Base-by-base conservation (phyloP, 1,140 invertebrate genomes). In the Oedothorax gibbosus region DNA sequence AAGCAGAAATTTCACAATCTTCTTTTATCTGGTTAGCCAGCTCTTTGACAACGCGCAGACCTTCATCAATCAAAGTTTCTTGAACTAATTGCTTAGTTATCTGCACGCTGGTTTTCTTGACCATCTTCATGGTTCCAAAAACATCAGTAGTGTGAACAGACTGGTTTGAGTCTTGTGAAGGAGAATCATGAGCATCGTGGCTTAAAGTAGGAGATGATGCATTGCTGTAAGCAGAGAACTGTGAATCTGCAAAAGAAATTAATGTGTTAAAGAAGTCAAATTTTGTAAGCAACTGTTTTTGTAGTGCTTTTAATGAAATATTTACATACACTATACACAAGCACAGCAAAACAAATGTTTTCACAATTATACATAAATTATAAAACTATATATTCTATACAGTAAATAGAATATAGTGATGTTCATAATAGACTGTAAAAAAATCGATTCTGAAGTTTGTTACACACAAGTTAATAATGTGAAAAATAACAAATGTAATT, bases 1-100 rank as follows among this genome's bases (percentile, higher is more conserved):
- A 51, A 21, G 76, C 76, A 57, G 86, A 81, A 14, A 75, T 86
- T 66, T 84, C 69, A 85, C 72, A 73, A 56, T 87, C 86, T 68
- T 87, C 82, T 83, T 85, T 87, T 35, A 86, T 86, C 64, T 86
- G 86, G 35, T 84, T 86, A 11, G 82, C 77, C 21, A 89, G 71
- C 79, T 90, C 89, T 85, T 89, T 89, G 5, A 90, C 89, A 57
- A 90, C 89, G 78, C 89, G 86, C 15, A 90, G 85, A n/a, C 89
- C 89, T 87, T 90, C 89, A 75, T 90, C 88, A 81, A 90, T 88
- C n/a, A 90, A 77, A 10, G 89, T 89, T 81, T 90, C 89, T 76
- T 89, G 89, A 77, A 90, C 88, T 66, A 90, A 77, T 84, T 90
- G 89, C 82, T 88, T 90, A 85, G 89, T 90, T 65, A 87, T 84